Percentiles rank a stretch among this genome's conserved stretches.
phyloP scores from a whole-genome alignment of 2,113 vertebrate species.

The Rattus norvegicus region GRCr8 NC_086026.1:39256501-39257000 shows the following conservation, averaged over 20 bases:
- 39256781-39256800: accelerated
- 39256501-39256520: not conserved
- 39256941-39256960: not conserved
- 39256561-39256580: not conserved
- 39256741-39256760: too few relatives aligned
- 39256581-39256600: too few relatives aligned
- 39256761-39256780: too few relatives aligned
- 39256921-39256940: accelerated
- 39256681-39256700: not conserved
- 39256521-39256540: too few relatives aligned
- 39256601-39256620: not conserved
- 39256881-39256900: not conserved
- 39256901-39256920: not conserved
- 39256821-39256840: not conserved
- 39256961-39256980: too few relatives aligned
- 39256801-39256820: accelerated
- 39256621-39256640: not conserved
- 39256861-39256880: not conserved
- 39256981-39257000: accelerated
- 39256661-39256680: not conserved
- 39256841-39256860: accelerated
- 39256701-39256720: too few relatives aligned
- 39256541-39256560: not conserved
- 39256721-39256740: accelerated
- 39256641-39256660: not conserved